A percentile compares a stretch with the other conserved stretches of the same genome.
phyloP scores from a whole-genome alignment of 92 coral and sea anemone species.

The Zoanthus solanderi region DNA sequence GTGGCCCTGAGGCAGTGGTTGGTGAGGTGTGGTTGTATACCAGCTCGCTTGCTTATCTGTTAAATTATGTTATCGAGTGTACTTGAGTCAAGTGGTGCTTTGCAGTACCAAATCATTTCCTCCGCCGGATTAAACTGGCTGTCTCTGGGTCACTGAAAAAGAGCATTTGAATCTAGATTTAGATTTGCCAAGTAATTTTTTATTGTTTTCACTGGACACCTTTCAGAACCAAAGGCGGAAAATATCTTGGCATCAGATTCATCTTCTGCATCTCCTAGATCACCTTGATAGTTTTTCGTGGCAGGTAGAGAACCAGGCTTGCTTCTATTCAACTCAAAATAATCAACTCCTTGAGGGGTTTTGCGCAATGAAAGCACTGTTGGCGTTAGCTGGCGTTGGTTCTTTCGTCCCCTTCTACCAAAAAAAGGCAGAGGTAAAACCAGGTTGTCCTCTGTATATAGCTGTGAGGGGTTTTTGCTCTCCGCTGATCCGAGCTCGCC shows the following conservation, averaged over 20 bases:
- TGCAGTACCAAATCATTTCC: slow-evolving; percentile 23
- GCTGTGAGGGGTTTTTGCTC: slow-evolving; percentile 63
- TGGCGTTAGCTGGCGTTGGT: slow-evolving; percentile 34
- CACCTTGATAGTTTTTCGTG: slow-evolving; percentile 57
- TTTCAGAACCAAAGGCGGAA: slow-evolving; percentile 43
- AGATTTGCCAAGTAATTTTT: slow-evolving; percentile 40
- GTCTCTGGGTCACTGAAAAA: too few relatives aligned
- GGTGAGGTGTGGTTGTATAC: slow-evolving; percentile 18
- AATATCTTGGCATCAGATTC: slow-evolving; percentile 57
- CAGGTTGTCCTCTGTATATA: neutral
- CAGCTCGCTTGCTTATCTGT: neutral
- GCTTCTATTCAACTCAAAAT: slow-evolving; percentile 48
- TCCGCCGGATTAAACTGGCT: neutral
- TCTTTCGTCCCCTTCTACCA: slow-evolving; percentile 53
- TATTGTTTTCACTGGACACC: slow-evolving; percentile 41
- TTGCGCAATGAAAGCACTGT: slow-evolving; percentile 37
- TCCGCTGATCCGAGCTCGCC: slow-evolving; percentile 75
- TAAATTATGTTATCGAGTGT: slow-evolving; percentile 55
- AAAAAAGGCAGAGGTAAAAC: slow-evolving; percentile 37
- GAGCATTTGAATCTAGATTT: slow-evolving; percentile 34
- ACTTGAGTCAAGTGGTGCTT: slow-evolving; percentile 45
- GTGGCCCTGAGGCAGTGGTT: slow-evolving; percentile 71
- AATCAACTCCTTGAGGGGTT: slow-evolving; percentile 43
- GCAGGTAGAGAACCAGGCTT: neutral
- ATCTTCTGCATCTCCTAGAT: too few relatives aligned